These are phyloP conservation scores for Chaetura pelagica DNA, from an alignment of 2,113 vertebrate species.

Conservation along the genomic window DNA sequence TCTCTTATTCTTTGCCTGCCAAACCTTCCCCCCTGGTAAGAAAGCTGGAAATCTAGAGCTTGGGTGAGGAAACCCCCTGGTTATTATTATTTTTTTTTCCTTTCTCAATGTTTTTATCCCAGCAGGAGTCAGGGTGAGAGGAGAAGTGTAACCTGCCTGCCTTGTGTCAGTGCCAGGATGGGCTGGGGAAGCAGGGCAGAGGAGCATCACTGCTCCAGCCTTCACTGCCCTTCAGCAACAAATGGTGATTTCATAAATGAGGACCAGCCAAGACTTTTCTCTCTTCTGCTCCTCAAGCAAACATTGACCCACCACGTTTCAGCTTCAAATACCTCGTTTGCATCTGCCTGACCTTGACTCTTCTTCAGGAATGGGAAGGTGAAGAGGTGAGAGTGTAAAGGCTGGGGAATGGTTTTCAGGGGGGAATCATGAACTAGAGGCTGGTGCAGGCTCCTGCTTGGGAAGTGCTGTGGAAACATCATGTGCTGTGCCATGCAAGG, in stretches of 20 bases:
- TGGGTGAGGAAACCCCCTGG: accelerated
- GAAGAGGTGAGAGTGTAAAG: background rate
- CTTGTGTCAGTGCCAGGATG: background rate
- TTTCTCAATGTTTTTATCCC: background rate
- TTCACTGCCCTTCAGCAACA: background rate
- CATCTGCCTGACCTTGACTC: background rate
- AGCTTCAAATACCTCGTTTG: background rate
- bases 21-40: background rate
- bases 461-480: background rate
- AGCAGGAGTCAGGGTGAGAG: background rate
- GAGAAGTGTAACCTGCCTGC: background rate
- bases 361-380: accelerated
- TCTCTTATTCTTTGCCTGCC: background rate
- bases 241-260: background rate
- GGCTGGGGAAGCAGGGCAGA: background rate
- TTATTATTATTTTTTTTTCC: accelerated
- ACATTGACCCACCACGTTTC: accelerated
- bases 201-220: background rate
- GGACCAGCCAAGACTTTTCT: background rate
- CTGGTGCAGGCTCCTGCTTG: accelerated
- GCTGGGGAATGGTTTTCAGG: background rate
- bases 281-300: background rate
- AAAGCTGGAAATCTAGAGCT: background rate
- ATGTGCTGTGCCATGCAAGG: background rate
- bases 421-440: background rate